A percentile compares a stretch with the other conserved stretches of the same genome.
phyloP scores from a whole-genome alignment of 2,888 invertebrate species.

The Cheilosia scutellata region DNA sequence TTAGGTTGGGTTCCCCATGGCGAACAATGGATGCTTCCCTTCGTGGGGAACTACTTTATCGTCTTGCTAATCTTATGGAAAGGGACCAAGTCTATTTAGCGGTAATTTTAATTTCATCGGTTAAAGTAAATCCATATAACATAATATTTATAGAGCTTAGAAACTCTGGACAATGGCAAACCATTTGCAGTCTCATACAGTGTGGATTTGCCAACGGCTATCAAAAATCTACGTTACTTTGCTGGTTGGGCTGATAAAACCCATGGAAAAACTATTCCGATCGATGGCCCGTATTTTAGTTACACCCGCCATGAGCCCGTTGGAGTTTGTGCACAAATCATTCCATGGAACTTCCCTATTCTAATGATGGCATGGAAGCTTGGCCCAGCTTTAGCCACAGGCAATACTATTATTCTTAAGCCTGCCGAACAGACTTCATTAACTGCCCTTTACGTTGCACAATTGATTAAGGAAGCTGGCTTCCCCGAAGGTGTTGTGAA shows the following conservation, averaged over 20 bases:
- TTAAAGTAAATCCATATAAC: background rate
- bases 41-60: slow-evolving; percentile 90
- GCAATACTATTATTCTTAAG: slow-evolving; percentile 94
- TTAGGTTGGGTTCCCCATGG: slow-evolving; percentile 90
- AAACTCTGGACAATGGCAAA: slow-evolving; percentile 98
- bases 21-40: slow-evolving; percentile 94
- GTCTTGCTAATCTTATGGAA: slow-evolving; percentile 93
- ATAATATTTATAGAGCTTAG: slow-evolving; percentile 88
- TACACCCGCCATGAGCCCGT: slow-evolving; percentile 96
- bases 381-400: slow-evolving; percentile 91
- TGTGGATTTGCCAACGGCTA: slow-evolving; percentile 87
- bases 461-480: slow-evolving; percentile 94
- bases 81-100: slow-evolving; percentile 91
- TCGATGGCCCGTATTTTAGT: slow-evolving; percentile 92
- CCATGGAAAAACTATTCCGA: slow-evolving; percentile 90
- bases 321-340: slow-evolving; percentile 97
- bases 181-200: slow-evolving; percentile 90
- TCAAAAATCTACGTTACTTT: slow-evolving; percentile 91
- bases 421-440: slow-evolving; percentile 98
- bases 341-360: slow-evolving; percentile 97
- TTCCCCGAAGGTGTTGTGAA: slow-evolving; percentile 97
- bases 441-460: slow-evolving; percentile 94
- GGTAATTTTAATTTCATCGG: slow-evolving; percentile 83
- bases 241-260: slow-evolving; percentile 98
- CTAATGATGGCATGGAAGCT: slow-evolving; percentile 99